Evolutionary conservation across 1,140 invertebrate species (phyloP), one percentile per base, ranked within the genome.

Genomic region (Atta colombica): DNA sequence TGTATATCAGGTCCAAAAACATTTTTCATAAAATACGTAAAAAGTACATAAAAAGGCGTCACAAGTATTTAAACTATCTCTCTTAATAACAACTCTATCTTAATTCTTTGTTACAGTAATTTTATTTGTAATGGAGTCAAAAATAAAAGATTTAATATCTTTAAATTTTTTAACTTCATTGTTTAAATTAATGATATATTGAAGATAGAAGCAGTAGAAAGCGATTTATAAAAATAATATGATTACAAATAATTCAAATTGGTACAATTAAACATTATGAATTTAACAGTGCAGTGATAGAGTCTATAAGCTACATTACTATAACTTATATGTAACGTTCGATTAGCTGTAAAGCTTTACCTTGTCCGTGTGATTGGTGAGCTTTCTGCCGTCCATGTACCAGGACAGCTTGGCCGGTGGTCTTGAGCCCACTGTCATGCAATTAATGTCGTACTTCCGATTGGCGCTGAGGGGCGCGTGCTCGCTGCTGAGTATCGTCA

Each of bases 391-490:
- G 31, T 97, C 97, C 93, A 98, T 96, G 96, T 97, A 98, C 98
- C 98, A 98, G 0, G 97, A 97, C 74, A 98, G 96, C 69, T 96
- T 97, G 0, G 98, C 97, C 0, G 98, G 96, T 8, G 98, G 98
- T 71, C 98, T 95, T 28, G 98, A 98, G 35, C 98, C 98, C n/a
- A 96, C 96, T 1, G 97, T 97, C 93, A 97, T 96, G 93, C 98
- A 98, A 87, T 96, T 97, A 78, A 98, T 96, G 87, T 98, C 97
- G 88, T 98, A 97, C 86, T 96, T 96, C 77, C 97, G 96, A 77
- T 97, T 97, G 1, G 98, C 98, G 31, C 98, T 98, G 31, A 99
- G 96, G 0, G 98, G 97, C 14, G 94, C 92, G 87, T 98, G 96
- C 88, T 97, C 97, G 85, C 97, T 97, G 90, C 97, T 97, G 80